Percentiles rank a stretch among this genome's conserved stretches.
These are phyloP conservation scores for Drosophila sordidula DNA, from an alignment of 2,888 invertebrate species.

Conservation along the genomic window DNA sequence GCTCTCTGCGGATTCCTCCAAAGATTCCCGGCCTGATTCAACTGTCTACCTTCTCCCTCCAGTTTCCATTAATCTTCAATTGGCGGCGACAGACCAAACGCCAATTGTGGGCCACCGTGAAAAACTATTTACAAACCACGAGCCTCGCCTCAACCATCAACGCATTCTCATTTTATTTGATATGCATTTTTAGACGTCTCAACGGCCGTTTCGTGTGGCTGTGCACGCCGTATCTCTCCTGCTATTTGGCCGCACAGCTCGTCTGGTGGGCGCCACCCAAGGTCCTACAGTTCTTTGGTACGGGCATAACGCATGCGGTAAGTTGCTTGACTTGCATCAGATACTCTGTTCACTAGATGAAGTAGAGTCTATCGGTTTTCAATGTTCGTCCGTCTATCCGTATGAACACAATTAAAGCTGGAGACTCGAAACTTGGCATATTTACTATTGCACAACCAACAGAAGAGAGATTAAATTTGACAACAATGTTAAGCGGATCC, in stretches of 20 bases:
- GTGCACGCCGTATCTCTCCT: conserved; percentile 33
- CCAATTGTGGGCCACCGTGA: conserved; percentile 14
- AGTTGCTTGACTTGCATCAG: conserved; percentile 2
- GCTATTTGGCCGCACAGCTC: conserved; percentile 31
- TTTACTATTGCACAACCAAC: too few relatives aligned
- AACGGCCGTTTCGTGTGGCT: conserved; percentile 36
- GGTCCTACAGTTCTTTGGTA: conserved; percentile 43
- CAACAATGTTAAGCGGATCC: too few relatives aligned
- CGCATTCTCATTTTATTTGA: conserved; percentile 37
- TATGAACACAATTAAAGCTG: too few relatives aligned
- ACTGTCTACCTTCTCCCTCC: background rate
- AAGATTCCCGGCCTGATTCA: background rate
- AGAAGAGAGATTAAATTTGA: too few relatives aligned
- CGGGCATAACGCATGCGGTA: conserved; percentile 52
- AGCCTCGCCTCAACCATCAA: conserved; percentile 38
- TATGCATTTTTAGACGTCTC: conserved; percentile 45
- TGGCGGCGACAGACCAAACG: conserved; percentile 28
- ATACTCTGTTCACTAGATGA: too few relatives aligned
- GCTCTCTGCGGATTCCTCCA: background rate
- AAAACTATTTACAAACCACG: conserved; percentile 43
- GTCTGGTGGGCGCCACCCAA: conserved; percentile 49
- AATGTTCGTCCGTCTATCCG: too few relatives aligned
- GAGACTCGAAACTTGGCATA: too few relatives aligned
- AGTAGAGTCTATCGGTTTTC: too few relatives aligned
- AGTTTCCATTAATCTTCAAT: conserved; percentile 57